Evolutionary conservation across 2,888 invertebrate species (phyloP).

Genomic region (Cosmopolites sordidus): DNA sequence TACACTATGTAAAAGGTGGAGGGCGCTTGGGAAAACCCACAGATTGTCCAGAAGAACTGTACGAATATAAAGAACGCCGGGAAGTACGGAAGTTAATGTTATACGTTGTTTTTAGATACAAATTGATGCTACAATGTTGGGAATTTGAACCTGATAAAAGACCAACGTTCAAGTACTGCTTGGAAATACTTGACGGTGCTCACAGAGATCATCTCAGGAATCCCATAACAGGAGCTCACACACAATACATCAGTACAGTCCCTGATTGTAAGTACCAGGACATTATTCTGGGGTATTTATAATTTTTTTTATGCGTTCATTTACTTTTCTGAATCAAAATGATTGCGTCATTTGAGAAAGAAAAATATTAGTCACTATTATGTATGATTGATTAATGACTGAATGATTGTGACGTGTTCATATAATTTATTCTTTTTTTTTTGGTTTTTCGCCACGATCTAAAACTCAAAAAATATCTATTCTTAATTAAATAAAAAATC

Average conservation of each 20-base stretch:
- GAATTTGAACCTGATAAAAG: slow-evolving; percentile 74
- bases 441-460: too few relatives aligned
- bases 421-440: too few relatives aligned
- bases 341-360: too few relatives aligned
- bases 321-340: too few relatives aligned
- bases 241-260: slow-evolving; percentile 50
- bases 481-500: too few relatives aligned
- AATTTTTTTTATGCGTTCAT: too few relatives aligned
- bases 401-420: too few relatives aligned
- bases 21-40: slow-evolving; percentile 77
- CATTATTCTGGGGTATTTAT: too few relatives aligned
- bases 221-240: slow-evolving; percentile 47
- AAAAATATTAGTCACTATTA: too few relatives aligned
- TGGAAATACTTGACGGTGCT: slow-evolving; percentile 57
- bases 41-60: slow-evolving; percentile 80
- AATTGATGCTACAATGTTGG: slow-evolving; percentile 87
- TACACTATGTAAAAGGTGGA: slow-evolving; percentile 83
- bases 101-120: slow-evolving; percentile 57
- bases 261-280: slow-evolving; percentile 46
- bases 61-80: slow-evolving; percentile 43
- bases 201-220: slow-evolving; percentile 42
- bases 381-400: too few relatives aligned
- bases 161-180: slow-evolving; percentile 81
- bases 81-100: slow-evolving; percentile 20
- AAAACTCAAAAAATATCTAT: too few relatives aligned